Evolutionary conservation across 2,888 invertebrate species (phyloP).

Genomic region (Apodemia zela): DNA sequence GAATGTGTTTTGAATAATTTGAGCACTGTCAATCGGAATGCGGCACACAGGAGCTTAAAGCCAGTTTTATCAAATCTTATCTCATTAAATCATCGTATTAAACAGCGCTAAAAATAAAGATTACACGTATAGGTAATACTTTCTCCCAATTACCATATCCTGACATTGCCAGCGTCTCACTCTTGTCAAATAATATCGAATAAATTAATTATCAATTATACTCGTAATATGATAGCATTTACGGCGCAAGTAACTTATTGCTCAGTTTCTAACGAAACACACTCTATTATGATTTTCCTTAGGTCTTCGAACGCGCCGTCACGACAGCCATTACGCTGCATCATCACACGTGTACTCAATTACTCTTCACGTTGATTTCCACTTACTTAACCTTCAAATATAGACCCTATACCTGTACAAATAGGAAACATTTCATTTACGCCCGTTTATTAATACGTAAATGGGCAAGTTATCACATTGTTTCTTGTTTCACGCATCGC

Average conservation of each 20-base stretch:
- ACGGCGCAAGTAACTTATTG: background rate
- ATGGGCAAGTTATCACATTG: slow-evolving; percentile 1
- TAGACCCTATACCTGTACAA: background rate
- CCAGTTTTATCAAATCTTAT: no score
- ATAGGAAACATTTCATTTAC: background rate
- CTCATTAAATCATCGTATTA: no score
- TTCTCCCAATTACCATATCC: no score
- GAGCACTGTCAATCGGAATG: no score
- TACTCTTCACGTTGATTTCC: slow-evolving; percentile 7
- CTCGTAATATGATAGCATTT: background rate
- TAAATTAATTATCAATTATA: background rate
- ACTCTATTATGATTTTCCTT: background rate
- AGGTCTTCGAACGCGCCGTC: background rate
- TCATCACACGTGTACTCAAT: slow-evolving; percentile 8
- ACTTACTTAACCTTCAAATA: background rate
- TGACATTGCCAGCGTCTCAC: no score
- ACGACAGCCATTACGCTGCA: slow-evolving; percentile 1
- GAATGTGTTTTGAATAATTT: no score
- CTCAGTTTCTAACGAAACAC: slow-evolving; percentile 2
- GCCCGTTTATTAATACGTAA: background rate
- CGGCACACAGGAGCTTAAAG: no score
- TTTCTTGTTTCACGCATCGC: slow-evolving; percentile 3
- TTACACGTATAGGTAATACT: no score
- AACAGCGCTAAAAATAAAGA: no score
- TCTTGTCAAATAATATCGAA: no score